Evolutionary conservation across 1,140 invertebrate species (phyloP), one percentile per base, ranked within the genome.

Genomic region (Eupeodes corollae): DNA sequence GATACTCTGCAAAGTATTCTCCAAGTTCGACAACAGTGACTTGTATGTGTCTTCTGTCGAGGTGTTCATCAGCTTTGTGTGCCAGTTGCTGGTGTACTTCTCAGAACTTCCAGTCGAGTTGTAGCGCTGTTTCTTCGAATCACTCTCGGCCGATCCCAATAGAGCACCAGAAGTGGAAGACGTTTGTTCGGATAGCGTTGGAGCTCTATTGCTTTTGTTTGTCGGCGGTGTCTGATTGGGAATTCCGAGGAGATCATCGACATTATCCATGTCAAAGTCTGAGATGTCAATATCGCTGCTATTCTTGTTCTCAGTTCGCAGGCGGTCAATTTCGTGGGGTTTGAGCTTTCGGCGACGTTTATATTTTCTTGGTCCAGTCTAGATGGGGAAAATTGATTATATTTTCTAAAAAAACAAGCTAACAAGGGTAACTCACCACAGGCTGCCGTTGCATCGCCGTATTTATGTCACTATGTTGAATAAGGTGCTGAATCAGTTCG

Each of bases 381-480:
- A 50, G 13, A 56, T 53, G 31, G 15, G 44, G n/a, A 12, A 6
- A 51, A 13, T 42, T 6, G 11, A 8, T 13, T 21, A 30, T 9
- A 9, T 42, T 16, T 9, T 16, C 16, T 41, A 34, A 10, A n/a
- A 10, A 34, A 10, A 34, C 9, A 34, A 34, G n/a, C n/a, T 34
- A 34, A 34, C 10, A 14, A n/a, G 19, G 6, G 31, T 42, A 39
- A 53, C 58, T 63, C 51, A 79, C 76, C 64, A 84, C 80, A 1
- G 84, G 84, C 50, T 85, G 80, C 21, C 86, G 71, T 55, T 82
- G 80, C 61, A 83, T 73, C 1, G 84, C 85, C 0, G 86, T 89
- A 59, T 88, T 88, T 41, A 83, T 79, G 57, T 89, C 85, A 54
- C 84, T 86, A 54, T 89, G 86, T 50, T 86, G 78, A 21, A 88